A percentile compares a stretch with the other conserved stretches of the same genome.
Evolutionary conservation across 2,113 vertebrate genomes (phyloP).

Genomic region (Connochaetes taurinus): DNA sequence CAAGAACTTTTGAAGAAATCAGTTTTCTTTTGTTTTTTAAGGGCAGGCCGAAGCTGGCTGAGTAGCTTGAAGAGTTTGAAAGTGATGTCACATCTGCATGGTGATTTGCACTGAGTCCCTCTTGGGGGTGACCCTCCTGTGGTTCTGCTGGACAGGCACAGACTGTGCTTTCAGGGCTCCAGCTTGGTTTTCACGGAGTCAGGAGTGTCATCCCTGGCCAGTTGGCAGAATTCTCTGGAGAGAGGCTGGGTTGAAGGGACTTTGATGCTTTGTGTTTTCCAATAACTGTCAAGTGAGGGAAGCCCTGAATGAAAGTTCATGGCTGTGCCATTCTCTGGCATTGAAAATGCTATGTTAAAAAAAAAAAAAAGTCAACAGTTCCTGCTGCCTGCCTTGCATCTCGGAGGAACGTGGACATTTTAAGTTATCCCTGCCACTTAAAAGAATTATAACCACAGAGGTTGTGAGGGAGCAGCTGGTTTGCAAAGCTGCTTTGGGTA

Average conservation of each 20-base stretch:
- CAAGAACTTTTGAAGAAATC: background rate
- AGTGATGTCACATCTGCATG: background rate
- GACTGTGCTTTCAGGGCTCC: background rate
- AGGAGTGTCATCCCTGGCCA: background rate
- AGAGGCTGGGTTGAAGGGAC: background rate
- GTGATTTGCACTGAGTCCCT: background rate
- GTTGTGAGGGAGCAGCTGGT: constrained; percentile 51
- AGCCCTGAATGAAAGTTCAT: constrained; percentile 5
- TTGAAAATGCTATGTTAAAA: constrained; percentile 60
- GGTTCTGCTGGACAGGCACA: background rate
- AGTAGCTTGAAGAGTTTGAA: background rate
- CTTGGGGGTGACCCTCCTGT: background rate
- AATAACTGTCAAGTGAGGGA: background rate
- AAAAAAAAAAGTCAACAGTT: constrained; percentile 32
- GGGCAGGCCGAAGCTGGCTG: background rate
- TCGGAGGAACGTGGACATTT: background rate
- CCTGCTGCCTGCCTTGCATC: background rate
- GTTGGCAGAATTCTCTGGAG: background rate
- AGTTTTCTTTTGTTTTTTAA: background rate
- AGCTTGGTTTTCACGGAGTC: background rate
- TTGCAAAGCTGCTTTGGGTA: constrained; percentile 65
- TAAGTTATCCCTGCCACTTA: background rate
- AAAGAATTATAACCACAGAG: constrained; percentile 52
- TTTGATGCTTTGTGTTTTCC: background rate
- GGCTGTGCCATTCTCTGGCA: background rate